A percentile compares a stretch with the other conserved stretches of the same genome.
Evolutionary conservation across 2,797 vertebrate species (phyloP).

Genomic region (Silurus lanzhouensis): DNA sequence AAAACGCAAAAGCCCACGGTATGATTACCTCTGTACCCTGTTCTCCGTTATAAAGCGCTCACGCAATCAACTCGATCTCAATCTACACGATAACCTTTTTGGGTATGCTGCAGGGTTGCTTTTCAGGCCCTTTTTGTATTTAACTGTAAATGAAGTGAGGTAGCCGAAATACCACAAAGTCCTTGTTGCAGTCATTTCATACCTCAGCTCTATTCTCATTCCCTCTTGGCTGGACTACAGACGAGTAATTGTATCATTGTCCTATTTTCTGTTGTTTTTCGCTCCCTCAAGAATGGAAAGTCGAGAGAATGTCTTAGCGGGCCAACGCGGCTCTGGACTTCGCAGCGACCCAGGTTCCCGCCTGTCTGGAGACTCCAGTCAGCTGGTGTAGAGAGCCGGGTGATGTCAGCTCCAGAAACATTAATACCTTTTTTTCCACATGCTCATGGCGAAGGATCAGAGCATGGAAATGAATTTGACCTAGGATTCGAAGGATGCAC

Average conservation of each 20-base stretch:
- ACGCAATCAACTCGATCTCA: background rate
- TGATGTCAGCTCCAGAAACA: slow-evolving; percentile 44
- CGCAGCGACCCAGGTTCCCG: slow-evolving; percentile 51
- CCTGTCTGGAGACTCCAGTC: slow-evolving; percentile 57
- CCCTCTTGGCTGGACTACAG: slow-evolving; percentile 15
- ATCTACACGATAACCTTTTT: background rate
- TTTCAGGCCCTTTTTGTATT: background rate
- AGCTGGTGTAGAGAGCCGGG: slow-evolving; percentile 14
- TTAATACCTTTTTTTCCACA: slow-evolving; percentile 41
- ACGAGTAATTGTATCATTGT: slow-evolving; percentile 29
- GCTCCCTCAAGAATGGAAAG: slow-evolving; percentile 49
- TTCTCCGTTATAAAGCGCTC: background rate
- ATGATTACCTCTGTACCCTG: background rate
- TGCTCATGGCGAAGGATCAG: slow-evolving; percentile 9
- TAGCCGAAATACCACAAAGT: slow-evolving; percentile 5
- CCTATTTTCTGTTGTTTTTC: slow-evolving; percentile 26
- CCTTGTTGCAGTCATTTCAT: slow-evolving; percentile 38
- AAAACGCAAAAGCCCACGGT: background rate
- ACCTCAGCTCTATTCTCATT: slow-evolving; percentile 30
- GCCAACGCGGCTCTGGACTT: slow-evolving; percentile 45
- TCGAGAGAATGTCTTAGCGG: slow-evolving; percentile 32
- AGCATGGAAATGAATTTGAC: slow-evolving; percentile 10
- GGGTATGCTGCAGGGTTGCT: slow-evolving; percentile 32
- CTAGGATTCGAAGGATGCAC: background rate
- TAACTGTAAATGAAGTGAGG: slow-evolving; percentile 12